phyloP scores from a whole-genome alignment of 1,140 invertebrate genomes.

The Drosophila nasuta region DNA sequence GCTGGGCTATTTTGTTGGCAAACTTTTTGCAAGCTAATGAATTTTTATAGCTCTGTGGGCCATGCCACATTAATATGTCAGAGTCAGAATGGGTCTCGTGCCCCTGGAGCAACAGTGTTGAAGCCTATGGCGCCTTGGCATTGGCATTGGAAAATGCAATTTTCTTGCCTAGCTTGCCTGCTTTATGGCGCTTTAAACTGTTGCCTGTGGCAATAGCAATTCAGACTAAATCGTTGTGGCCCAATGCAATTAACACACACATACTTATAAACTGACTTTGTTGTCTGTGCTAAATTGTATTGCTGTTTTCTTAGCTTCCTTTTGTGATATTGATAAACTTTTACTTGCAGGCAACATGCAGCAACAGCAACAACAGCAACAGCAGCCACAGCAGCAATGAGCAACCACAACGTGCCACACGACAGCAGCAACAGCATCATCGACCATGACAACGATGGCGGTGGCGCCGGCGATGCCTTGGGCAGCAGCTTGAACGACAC shows the following conservation, averaged over 20 bases:
- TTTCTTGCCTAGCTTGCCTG: constrained; percentile 2
- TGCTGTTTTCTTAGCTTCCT: not conserved
- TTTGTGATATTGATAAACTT: not conserved
- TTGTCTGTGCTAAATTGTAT: too few relatives aligned
- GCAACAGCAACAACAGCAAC: not conserved
- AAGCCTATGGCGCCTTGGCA: constrained; percentile 10
- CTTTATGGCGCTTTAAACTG: constrained; percentile 62
- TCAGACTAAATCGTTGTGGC: constrained; percentile 14
- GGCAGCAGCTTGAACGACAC: constrained; percentile 57
- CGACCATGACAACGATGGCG: constrained; percentile 35
- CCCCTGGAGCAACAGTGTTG: constrained; percentile 1
- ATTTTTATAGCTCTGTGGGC: constrained; percentile 68
- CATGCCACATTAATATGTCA: constrained; percentile 39
- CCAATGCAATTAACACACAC: constrained; percentile 68
- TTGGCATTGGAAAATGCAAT: constrained; percentile 41
- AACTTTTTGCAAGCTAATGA: constrained; percentile 68
- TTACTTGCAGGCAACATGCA: constrained; percentile 1
- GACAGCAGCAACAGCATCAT: not conserved
- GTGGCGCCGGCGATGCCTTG: constrained; percentile 8
- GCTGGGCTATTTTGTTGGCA: constrained; percentile 53
- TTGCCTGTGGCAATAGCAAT: constrained; percentile 15
- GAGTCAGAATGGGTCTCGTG: not conserved
- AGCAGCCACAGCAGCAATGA: constrained; percentile 16
- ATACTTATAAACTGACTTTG: not conserved
- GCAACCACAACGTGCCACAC: constrained; percentile 3